Evolutionary conservation across 2,888 invertebrate species (phyloP).

Genomic region (Stenotaenia linearis): DNA sequence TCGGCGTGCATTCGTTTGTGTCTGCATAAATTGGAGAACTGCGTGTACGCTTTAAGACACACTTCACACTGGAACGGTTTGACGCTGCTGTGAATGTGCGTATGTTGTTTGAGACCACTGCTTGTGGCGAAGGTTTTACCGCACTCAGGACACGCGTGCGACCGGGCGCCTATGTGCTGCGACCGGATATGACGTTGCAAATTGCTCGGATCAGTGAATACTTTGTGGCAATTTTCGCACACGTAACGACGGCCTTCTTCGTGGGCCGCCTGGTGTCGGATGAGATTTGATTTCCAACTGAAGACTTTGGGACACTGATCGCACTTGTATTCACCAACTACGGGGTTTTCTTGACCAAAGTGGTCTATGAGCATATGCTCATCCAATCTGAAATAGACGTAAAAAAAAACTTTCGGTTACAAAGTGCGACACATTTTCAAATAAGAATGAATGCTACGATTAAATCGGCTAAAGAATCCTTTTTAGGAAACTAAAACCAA

Average conservation of each 20-base stretch:
- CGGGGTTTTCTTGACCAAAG: conserved; percentile 56
- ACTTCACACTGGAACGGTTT: conserved; percentile 93
- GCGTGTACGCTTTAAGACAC: conserved; percentile 97
- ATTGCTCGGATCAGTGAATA: conserved; percentile 93
- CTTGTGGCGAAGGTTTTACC: conserved; percentile 98
- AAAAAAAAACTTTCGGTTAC: neutral
- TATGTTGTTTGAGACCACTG: conserved; percentile 96
- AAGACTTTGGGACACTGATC: conserved; percentile 78
- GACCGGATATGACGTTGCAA: conserved; percentile 93
- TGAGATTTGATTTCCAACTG: conserved; percentile 70
- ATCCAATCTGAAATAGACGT: conserved; percentile 59
- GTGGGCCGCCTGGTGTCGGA: conserved; percentile 72
- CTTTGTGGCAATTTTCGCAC: conserved; percentile 78
- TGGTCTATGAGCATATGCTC: conserved; percentile 72
- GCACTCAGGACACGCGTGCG: conserved; percentile 96
- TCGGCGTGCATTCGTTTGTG: conserved; percentile 98
- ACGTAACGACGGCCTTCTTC: conserved; percentile 73
- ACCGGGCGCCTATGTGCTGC: conserved; percentile 90
- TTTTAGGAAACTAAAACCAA: neutral
- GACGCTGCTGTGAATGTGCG: conserved; percentile 96
- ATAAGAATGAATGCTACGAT: neutral
- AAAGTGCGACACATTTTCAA: no score
- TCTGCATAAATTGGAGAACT: conserved; percentile 98
- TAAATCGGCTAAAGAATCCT: neutral
- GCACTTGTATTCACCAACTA: conserved; percentile 66